Evolutionary conservation across 2,113 vertebrate species (phyloP).

Genomic region (Silurus meridionalis): DNA sequence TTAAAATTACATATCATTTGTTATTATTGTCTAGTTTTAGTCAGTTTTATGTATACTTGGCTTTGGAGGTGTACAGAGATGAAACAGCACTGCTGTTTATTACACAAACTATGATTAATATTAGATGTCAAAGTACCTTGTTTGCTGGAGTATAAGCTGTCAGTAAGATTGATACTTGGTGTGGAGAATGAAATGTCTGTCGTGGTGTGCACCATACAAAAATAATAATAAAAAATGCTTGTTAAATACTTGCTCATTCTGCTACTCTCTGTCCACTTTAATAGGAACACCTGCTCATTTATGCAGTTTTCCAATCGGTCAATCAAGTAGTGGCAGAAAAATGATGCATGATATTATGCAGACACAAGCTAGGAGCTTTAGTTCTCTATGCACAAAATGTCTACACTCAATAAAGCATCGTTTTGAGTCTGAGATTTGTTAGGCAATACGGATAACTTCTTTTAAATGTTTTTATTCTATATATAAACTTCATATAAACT

Average conservation of each 20-base stretch:
- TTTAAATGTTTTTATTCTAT: not conserved
- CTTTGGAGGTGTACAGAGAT: slow-evolving; percentile 33
- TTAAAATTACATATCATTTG: too few species aligned
- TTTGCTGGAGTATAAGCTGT: slow-evolving; percentile 61
- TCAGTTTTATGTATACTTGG: slow-evolving; percentile 6
- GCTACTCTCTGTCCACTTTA: slow-evolving; percentile 55
- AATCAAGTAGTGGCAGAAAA: not conserved
- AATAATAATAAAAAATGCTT: slow-evolving; percentile 65
- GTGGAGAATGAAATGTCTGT: slow-evolving; percentile 64
- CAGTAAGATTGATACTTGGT: slow-evolving; percentile 49
- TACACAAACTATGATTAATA: slow-evolving; percentile 70
- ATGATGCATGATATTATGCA: not conserved
- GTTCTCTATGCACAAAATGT: too few species aligned
- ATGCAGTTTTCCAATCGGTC: not conserved
- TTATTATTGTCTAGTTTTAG: not conserved
- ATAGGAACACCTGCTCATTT: not conserved
- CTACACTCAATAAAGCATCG: not conserved
- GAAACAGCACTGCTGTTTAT: slow-evolving; percentile 50
- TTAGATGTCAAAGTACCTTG: slow-evolving; percentile 53
- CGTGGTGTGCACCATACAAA: slow-evolving; percentile 67
- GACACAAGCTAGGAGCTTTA: not conserved
- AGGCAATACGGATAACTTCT: not conserved
- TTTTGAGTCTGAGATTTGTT: not conserved
- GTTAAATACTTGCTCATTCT: slow-evolving; percentile 65
- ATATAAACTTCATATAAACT: not conserved